These are phyloP conservation scores for Pempheris klunzingeri DNA, from an alignment of 2,797 vertebrate genomes.

Conservation along the genomic window DNA sequence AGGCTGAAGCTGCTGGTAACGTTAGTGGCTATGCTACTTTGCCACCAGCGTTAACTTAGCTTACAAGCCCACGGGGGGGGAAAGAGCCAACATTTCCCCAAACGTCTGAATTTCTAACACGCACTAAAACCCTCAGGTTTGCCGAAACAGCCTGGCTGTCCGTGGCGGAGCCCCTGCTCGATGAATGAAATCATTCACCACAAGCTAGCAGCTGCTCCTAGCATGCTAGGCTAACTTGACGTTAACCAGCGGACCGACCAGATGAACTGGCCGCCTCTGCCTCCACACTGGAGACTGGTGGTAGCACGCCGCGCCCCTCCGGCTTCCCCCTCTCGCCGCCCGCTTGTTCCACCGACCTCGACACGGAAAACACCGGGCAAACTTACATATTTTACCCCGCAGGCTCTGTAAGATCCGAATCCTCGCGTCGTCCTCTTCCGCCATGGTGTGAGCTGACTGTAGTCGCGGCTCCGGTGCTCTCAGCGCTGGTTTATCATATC, in stretches of 20 bases:
- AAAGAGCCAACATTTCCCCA: neutral
- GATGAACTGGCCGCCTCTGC: conserved; percentile 60
- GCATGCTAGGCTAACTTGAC: conserved; percentile 74
- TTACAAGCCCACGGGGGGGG: conserved; percentile 5
- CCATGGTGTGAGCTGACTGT: conserved; percentile 86
- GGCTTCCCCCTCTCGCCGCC: conserved; percentile 62
- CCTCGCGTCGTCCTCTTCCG: conserved; percentile 90
- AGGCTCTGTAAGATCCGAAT: conserved; percentile 96
- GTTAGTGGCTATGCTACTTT: conserved; percentile 58
- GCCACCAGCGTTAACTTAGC: conserved; percentile 37
- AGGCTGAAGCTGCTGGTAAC: conserved; percentile 19
- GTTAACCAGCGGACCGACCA: conserved; percentile 53
- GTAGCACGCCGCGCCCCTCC: conserved; percentile 82
- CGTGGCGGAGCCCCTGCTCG: neutral
- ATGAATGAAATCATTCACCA: conserved; percentile 68
- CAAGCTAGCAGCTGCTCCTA: conserved; percentile 65
- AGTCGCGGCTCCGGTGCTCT: conserved; percentile 79
- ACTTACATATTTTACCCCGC: conserved; percentile 98
- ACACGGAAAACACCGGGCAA: conserved; percentile 21
- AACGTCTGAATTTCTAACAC: neutral
- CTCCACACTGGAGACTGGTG: conserved; percentile 57
- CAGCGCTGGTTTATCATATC: conserved; percentile 85
- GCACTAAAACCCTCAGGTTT: neutral
- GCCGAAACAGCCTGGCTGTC: neutral
- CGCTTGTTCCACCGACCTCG: conserved; percentile 42